Evolutionary conservation across 2,113 vertebrate genomes (phyloP).

Genomic region (Plestiodon gilberti): DNA sequence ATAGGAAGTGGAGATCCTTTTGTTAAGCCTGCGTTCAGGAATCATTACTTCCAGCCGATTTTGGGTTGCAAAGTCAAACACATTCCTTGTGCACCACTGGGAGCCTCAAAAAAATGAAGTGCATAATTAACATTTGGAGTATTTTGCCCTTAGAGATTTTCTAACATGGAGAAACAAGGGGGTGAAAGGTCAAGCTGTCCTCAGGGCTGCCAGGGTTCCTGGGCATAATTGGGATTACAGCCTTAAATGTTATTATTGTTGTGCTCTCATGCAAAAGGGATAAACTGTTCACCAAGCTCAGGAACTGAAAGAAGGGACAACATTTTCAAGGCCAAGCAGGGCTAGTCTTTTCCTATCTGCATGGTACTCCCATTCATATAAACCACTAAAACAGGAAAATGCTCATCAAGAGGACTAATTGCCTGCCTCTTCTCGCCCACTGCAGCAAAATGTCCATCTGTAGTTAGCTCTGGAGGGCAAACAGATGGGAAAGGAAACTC

Average conservation of each 20-base stretch:
- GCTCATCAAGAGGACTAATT: not conserved
- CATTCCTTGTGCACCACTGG: not conserved
- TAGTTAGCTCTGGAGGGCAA: not conserved
- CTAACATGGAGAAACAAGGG: not conserved
- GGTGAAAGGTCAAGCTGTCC: not conserved
- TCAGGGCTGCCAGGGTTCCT: not conserved
- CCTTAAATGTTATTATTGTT: not conserved
- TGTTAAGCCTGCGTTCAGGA: not conserved
- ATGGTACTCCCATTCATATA: not conserved
- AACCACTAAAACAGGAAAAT: not conserved
- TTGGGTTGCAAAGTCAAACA: not conserved
- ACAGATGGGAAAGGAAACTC: not conserved
- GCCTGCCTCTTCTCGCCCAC: not conserved
- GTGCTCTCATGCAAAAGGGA: not conserved
- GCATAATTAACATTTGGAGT: conserved; percentile 3
- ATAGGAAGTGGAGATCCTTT: not conserved
- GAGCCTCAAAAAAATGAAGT: not conserved
- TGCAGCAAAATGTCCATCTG: not conserved
- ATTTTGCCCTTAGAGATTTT: not conserved
- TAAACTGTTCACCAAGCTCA: not conserved
- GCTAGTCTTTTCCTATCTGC: not conserved
- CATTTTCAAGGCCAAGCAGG: not conserved
- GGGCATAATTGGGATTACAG: not conserved
- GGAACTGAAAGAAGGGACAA: not conserved
- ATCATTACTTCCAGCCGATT: not conserved